Evolutionary conservation across 2,797 vertebrate species (phyloP).

Genomic region (Poecilia velifera): DNA sequence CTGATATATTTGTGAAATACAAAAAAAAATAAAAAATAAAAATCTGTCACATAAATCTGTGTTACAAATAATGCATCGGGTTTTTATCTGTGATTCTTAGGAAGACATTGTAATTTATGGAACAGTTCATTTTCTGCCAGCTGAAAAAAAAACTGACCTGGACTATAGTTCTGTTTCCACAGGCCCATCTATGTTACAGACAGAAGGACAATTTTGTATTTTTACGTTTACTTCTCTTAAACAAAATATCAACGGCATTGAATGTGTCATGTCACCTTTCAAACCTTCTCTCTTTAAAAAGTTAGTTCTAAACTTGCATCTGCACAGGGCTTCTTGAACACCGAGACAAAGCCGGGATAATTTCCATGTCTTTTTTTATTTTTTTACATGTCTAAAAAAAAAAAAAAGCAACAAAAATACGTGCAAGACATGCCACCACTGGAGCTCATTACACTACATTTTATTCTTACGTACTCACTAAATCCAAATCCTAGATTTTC

Average conservation of each 20-base stretch:
- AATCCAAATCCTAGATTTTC: conserved; percentile 7
- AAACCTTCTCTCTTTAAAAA: neutral
- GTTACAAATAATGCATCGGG: neutral
- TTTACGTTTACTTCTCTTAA: neutral
- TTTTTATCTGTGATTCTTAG: neutral
- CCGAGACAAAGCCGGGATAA: conserved; percentile 5
- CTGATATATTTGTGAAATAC: neutral
- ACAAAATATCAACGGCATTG: neutral
- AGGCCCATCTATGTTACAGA: neutral
- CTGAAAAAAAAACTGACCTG: neutral
- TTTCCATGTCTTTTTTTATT: neutral
- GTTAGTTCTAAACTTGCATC: neutral
- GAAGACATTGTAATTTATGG: neutral
- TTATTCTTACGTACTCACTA: neutral
- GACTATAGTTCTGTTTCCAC: neutral
- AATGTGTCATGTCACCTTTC: neutral
- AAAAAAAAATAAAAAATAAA: neutral
- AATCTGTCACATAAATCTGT: neutral
- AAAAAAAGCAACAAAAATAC: conserved; percentile 37
- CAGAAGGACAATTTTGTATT: neutral
- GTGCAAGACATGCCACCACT: conserved; percentile 27
- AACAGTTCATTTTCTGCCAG: neutral
- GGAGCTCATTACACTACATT: conserved; percentile 10
- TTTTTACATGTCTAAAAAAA: conserved; percentile 43
- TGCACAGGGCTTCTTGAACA: neutral